Conservation (phyloP, 2,888 invertebrate species). For the Atherix ibis region DNA sequence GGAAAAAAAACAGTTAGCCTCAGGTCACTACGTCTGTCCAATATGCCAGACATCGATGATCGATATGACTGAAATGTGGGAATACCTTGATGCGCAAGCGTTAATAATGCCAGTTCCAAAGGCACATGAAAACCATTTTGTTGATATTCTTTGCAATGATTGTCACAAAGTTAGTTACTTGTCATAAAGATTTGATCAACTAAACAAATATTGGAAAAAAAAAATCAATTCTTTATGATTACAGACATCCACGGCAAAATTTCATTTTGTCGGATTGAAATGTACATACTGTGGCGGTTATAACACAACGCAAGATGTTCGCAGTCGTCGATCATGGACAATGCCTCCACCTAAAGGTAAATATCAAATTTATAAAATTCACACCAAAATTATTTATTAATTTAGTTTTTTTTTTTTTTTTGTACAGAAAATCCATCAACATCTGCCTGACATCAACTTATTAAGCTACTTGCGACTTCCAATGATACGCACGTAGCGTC, state of each 20-base stretch:
- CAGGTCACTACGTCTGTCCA: slow-evolving; percentile 78
- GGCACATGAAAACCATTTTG: slow-evolving; percentile 63
- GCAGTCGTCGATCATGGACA: slow-evolving; percentile 26
- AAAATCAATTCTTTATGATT: no score
- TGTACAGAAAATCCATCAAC: slow-evolving; percentile 21
- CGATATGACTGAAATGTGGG: slow-evolving; percentile 74
- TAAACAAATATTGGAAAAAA: not conserved
- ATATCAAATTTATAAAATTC: no score
- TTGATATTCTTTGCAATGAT: slow-evolving; percentile 77
- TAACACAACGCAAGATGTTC: slow-evolving; percentile 62
- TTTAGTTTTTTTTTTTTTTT: slow-evolving; percentile 2
- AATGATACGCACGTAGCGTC: no score
- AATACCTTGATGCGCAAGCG: slow-evolving; percentile 67
- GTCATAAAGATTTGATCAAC: not conserved
- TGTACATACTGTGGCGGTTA: slow-evolving; percentile 79
- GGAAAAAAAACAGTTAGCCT: slow-evolving; percentile 20
- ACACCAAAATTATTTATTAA: no score
- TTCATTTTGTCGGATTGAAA: slow-evolving; percentile 78
- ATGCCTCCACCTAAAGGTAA: slow-evolving; percentile 9
- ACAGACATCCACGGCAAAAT: slow-evolving; percentile 64
- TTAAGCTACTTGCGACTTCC: not conserved
- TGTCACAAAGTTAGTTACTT: slow-evolving; percentile 61
- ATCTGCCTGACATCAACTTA: slow-evolving; percentile 19
- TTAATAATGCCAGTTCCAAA: slow-evolving; percentile 69
- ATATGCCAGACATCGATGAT: slow-evolving; percentile 77